These are phyloP conservation scores for Chaunax sp. DNA, from an alignment of 2,797 vertebrate species.

Conservation along the genomic window DNA sequence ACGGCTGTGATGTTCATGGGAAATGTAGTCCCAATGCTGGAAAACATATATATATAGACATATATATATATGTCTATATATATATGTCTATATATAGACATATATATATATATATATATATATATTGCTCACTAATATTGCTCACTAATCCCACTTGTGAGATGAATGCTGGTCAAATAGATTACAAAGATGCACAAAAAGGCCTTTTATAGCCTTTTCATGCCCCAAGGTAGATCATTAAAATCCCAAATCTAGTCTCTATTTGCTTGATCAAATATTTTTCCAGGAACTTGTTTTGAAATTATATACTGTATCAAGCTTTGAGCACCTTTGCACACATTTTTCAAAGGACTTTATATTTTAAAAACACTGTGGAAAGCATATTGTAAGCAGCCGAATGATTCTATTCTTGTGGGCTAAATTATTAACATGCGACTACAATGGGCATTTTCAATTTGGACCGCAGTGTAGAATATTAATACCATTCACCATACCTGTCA, in stretches of 20 bases:
- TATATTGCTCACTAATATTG: too few species aligned
- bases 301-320: not conserved
- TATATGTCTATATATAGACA: too few species aligned
- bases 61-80: too few species aligned
- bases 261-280: not conserved
- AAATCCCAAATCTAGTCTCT: not conserved
- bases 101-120: too few species aligned
- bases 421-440: constrained; percentile 64
- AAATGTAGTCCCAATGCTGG: too few species aligned
- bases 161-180: too few species aligned
- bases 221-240: not conserved
- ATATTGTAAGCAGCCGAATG: constrained; percentile 14
- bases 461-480: constrained; percentile 64
- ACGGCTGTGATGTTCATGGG: too few species aligned
- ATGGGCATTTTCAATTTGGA: constrained; percentile 46
- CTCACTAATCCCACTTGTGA: too few species aligned
- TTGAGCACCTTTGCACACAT: not conserved
- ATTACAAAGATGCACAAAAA: too few species aligned
- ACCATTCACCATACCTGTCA: constrained; percentile 52
- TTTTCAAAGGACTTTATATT: not conserved
- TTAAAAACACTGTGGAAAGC: constrained; percentile 16
- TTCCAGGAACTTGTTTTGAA: not conserved
- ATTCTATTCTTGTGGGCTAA: constrained; percentile 38
- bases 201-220: too few species aligned
- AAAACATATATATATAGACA: too few species aligned